Conservation (phyloP, 2,797 vertebrate species). For the Scomberomorus guttatus region DNA sequence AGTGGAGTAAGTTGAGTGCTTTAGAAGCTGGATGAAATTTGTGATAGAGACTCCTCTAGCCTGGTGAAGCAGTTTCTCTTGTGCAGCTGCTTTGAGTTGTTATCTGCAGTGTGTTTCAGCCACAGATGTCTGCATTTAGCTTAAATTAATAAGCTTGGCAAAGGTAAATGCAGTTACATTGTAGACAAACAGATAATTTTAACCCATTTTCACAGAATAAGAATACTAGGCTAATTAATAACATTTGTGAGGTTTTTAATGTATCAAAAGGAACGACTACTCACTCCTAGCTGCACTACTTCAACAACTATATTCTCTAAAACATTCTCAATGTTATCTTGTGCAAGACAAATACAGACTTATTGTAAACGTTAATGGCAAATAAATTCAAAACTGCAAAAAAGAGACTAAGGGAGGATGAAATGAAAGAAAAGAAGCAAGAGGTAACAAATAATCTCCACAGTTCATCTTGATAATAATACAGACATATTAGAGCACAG, state of each 20-base stretch:
- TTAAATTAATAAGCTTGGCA: background rate
- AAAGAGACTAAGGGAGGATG: background rate
- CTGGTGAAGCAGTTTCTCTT: conserved; percentile 1
- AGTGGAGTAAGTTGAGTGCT: conserved; percentile 21
- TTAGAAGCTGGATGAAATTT: conserved; percentile 25
- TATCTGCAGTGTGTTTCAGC: conserved; percentile 16
- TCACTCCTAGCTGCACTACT: background rate
- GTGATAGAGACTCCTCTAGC: conserved; percentile 2
- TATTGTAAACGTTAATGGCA: background rate
- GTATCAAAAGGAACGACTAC: background rate
- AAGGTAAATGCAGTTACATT: background rate
- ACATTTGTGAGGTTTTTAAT: background rate
- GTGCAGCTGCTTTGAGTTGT: conserved; percentile 1
- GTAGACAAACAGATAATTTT: background rate
- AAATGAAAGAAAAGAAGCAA: background rate
- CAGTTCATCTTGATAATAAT: conserved; percentile 14
- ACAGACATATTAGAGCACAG: conserved; percentile 1
- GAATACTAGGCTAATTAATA: background rate
- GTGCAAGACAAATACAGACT: conserved; percentile 4
- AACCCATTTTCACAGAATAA: background rate
- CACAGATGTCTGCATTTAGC: background rate
- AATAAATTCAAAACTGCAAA: background rate
- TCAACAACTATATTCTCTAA: background rate
- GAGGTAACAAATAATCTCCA: background rate
- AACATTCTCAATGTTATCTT: background rate